Base-by-base conservation (phyloP, 2,113 vertebrate genomes). In the Antennarius striatus region DNA sequence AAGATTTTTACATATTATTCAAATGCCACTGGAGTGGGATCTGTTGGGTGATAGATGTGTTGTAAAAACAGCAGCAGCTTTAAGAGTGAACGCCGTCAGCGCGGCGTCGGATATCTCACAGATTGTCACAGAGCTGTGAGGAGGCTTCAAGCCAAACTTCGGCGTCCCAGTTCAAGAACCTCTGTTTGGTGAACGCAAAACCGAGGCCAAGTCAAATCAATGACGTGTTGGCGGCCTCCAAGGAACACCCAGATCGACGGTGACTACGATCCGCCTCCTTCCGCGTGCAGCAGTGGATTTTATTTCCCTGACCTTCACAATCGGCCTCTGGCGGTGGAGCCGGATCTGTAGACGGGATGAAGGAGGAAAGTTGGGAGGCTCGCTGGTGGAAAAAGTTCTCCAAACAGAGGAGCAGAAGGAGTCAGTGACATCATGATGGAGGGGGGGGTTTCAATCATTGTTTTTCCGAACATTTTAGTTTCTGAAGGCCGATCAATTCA, bases 21-120 rank as follows among this genome's bases (percentile, higher is more conserved):
- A 67, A 73, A 80, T 60, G 53, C 61, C 56, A 63, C n/a, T 58
- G 80, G 75, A 80, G 75, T 75, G 51, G 10, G 62, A 77, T 79
- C 59, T 40, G 75, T 65, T 91, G 92, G 92, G 93, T 93, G 93
- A 93, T 91, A 84, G 94, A 95, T 93, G 88, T 91, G 93, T 91
- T 90, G 94, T 94, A 95, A 91, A 93, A 94, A 96, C 93, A 94
- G 94, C 94, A 96, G 96, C 95, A 96, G 95, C 95, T 83, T 79
- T 94, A 94, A 92, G 93, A 94, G 93, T 92, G 93, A 91, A 92
- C 89, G 81, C 84, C 87, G 94, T 62, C 82, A 28, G 54, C 2
- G 28, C 59, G 39, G 72, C 48, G 39, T 55, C 64, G 32, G 32
- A 52, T 29, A 69, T 56, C 56, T 67, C 68, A 16, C 62, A 74